Evolutionary conservation across 2,888 invertebrate genomes (phyloP).

Genomic region (Pseudoips prasinana): DNA sequence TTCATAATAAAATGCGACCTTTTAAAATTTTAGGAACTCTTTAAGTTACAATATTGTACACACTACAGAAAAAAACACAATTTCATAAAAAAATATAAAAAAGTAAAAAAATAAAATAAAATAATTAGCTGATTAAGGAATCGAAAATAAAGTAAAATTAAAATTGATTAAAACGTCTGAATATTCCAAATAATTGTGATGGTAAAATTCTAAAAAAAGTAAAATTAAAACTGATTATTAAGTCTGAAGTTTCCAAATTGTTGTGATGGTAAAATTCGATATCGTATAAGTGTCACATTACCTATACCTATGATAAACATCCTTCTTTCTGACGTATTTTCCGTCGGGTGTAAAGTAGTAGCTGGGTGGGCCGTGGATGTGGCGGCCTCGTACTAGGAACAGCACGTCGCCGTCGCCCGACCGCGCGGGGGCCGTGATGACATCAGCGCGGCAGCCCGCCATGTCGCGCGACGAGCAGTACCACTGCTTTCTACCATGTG

Average conservation of each 20-base stretch:
- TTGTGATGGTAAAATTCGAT: no score
- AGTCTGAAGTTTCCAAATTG: no score
- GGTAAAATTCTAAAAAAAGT: no score
- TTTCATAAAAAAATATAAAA: constrained; percentile 16
- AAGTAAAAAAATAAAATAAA: constrained; percentile 6
- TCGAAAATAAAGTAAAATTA: no score
- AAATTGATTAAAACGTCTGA: no score
- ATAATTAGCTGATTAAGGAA: no score
- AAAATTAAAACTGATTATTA: no score
- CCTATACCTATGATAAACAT: constrained; percentile 72
- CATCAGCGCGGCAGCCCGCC: constrained; percentile 75
- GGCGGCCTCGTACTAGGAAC: constrained; percentile 69
- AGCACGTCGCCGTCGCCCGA: constrained; percentile 63
- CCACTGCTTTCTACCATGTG: constrained; percentile 76
- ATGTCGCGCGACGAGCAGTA: constrained; percentile 76
- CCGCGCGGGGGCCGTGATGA: constrained; percentile 68
- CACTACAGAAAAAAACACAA: constrained; percentile 2
- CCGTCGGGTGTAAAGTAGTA: constrained; percentile 76
- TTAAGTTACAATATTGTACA: no score
- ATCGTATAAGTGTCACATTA: constrained; percentile 52
- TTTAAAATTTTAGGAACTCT: constrained; percentile 43
- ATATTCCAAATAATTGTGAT: no score
- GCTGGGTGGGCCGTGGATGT: constrained; percentile 72
- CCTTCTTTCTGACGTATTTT: constrained; percentile 74
- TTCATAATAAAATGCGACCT: no score